Conservation (phyloP, 2,888 invertebrate genomes). For the Crepidodera aurea region DNA sequence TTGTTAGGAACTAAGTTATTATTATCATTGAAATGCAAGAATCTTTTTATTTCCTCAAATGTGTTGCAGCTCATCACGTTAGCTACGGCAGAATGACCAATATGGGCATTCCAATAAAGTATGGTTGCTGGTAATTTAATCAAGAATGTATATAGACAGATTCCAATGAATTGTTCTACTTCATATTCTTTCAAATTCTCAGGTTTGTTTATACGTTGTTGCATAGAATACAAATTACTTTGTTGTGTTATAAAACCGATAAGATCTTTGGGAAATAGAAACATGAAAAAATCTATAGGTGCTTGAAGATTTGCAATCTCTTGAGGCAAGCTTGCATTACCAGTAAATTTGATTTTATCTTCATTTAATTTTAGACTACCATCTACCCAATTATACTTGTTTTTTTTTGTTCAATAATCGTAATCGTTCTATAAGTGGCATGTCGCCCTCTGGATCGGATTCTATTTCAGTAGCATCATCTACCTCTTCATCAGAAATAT, state of each 20-base stretch:
- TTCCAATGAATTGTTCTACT: slow-evolving; percentile 11
- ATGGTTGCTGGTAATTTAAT: slow-evolving; percentile 12
- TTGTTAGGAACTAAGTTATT: background rate
- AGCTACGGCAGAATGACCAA: slow-evolving; percentile 18
- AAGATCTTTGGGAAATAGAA: slow-evolving; percentile 12
- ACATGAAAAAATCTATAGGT: slow-evolving; percentile 2
- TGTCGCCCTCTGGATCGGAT: background rate
- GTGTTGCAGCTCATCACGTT: slow-evolving; percentile 22
- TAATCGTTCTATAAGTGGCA: background rate
- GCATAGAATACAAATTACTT: slow-evolving; percentile 15
- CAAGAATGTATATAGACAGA: slow-evolving; percentile 1
- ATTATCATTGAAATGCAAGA: slow-evolving; percentile 11
- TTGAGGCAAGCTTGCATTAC: slow-evolving; percentile 6
- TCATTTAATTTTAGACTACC: slow-evolving; percentile 8
- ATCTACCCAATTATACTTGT: background rate
- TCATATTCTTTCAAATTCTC: slow-evolving; percentile 9
- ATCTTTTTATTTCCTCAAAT: slow-evolving; percentile 17
- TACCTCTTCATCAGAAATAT: background rate
- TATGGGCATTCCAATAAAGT: slow-evolving; percentile 16
- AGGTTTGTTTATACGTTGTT: slow-evolving; percentile 19
- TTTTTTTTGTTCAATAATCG: background rate
- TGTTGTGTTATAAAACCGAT: slow-evolving; percentile 11
- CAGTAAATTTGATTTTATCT: slow-evolving; percentile 11
- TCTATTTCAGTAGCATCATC: slow-evolving; percentile 1
- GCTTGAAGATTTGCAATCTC: slow-evolving; percentile 2